These are phyloP conservation scores for Eilema caniola DNA, from an alignment of 2,888 invertebrate species.

Conservation along the genomic window DNA sequence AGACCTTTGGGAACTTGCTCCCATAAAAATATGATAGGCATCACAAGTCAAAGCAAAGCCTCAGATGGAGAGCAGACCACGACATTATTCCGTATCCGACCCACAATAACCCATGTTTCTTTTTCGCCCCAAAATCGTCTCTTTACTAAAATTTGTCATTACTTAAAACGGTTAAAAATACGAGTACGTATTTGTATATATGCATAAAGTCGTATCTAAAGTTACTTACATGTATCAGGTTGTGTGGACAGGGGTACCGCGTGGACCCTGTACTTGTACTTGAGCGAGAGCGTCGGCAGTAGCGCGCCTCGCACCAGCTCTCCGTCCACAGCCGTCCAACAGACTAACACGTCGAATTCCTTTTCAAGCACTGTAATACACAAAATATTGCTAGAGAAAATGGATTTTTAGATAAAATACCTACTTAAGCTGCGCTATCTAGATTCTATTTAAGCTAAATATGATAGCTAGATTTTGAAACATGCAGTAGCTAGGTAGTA, in stretches of 20 bases:
- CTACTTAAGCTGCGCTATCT: no score
- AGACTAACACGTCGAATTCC: slow-evolving; percentile 89
- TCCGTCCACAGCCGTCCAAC: slow-evolving; percentile 88
- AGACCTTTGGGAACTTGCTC: no score
- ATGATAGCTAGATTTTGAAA: no score
- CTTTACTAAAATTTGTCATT: no score
- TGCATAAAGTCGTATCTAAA: not conserved
- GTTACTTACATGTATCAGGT: slow-evolving; percentile 83
- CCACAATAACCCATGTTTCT: not conserved
- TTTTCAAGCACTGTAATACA: slow-evolving; percentile 73
- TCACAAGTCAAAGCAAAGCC: no score
- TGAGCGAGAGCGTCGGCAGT: slow-evolving; percentile 88
- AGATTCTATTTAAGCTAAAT: no score
- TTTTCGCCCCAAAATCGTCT: not conserved
- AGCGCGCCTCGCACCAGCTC: slow-evolving; percentile 88
- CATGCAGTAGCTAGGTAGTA: no score
- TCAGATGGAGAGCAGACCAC: no score
- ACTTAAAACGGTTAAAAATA: not conserved
- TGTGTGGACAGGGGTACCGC: slow-evolving; percentile 83
- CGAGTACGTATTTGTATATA: slow-evolving; percentile 32
- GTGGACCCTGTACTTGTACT: slow-evolving; percentile 89
- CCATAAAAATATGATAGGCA: no score
- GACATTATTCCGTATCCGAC: not conserved
- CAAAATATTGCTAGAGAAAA: not conserved
- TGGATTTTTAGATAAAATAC: no score